phyloP scores from a whole-genome alignment of 2,797 vertebrate genomes.

The Netta rufina region DNA sequence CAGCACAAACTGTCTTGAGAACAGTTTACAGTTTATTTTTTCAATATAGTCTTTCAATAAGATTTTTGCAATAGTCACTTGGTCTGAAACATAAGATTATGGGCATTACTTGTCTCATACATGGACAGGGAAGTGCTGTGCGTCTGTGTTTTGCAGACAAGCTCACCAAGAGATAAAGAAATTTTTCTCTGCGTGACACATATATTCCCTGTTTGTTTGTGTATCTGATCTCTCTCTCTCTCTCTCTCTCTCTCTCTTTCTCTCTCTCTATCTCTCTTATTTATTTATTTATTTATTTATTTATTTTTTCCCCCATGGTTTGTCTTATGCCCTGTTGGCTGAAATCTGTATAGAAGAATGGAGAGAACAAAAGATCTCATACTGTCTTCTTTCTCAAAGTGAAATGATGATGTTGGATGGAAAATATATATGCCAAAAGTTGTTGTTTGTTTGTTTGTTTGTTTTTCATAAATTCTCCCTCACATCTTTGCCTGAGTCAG shows the following conservation, averaged over 20 bases:
- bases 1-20: background rate
- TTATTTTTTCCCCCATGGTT: background rate
- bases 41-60: background rate
- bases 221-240: background rate
- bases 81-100: background rate
- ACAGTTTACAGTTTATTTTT: too few relatives aligned
- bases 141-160: background rate
- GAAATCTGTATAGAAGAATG: background rate
- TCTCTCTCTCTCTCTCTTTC: too few relatives aligned
- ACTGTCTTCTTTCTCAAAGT: background rate
- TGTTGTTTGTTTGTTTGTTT: background rate
- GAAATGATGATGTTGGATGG: background rate
- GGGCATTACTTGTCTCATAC: conserved; percentile 8
- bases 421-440: background rate
- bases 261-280: background rate
- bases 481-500: background rate
- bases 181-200: conserved; percentile 22
- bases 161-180: background rate
- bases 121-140: background rate
- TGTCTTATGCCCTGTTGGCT: background rate
- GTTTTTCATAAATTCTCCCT: background rate
- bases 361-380: background rate
- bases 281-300: too few relatives aligned
- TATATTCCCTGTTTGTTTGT: conserved; percentile 25
- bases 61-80: conserved; percentile 6